Base-by-base conservation (phyloP, 1,140 invertebrate species). In the Vollenhovia emeryi region DNA sequence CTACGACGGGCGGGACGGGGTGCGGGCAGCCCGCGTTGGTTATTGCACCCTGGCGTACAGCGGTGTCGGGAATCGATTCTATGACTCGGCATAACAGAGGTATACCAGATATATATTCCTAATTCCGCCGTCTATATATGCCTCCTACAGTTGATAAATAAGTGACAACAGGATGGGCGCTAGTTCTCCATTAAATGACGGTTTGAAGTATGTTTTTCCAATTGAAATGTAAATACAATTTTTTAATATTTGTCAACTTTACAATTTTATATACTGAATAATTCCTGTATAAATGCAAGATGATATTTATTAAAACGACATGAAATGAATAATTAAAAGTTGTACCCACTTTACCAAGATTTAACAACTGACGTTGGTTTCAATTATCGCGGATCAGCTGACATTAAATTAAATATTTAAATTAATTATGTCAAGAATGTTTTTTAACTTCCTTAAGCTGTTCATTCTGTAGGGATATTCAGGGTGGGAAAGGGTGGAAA, bases 41-140 rank as follows among this genome's bases (percentile, higher is more conserved):
- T 89, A 84, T 89, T 89, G 78, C 85, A 84, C 59, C 48, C 48
- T 8, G n/a, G 79, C 74, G 75, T 60, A 57, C 40, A 57, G 64
- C 80, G 36, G n/a, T 33, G 48, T 57, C 45, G 69, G 45, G 57
- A 82, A 88, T 89, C 84, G 88, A 89, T 89, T 71, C 73, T 60
- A 18, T 11, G 33, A 80, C 60, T 79, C 40, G 68, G 50, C 48
- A 88, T 80, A 79, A 69, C 74, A 64, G 33, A 24, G 21, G 4
- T 55, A 30, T 13, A 27, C 45, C 18, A 71, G 78, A 80, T 80
- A 57, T 82, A 82, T 18, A 73, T 82, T 73, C 50, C 50, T 33
- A 36, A 80, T 57, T 68, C 9, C 76, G 21, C 8, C 27, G 43
- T 66, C 13, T n/a, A 11, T 24, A 24, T 50, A 30, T 21, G 18